Conservation (phyloP, 1,140 invertebrate species). For the Drosophila obscura region DNA sequence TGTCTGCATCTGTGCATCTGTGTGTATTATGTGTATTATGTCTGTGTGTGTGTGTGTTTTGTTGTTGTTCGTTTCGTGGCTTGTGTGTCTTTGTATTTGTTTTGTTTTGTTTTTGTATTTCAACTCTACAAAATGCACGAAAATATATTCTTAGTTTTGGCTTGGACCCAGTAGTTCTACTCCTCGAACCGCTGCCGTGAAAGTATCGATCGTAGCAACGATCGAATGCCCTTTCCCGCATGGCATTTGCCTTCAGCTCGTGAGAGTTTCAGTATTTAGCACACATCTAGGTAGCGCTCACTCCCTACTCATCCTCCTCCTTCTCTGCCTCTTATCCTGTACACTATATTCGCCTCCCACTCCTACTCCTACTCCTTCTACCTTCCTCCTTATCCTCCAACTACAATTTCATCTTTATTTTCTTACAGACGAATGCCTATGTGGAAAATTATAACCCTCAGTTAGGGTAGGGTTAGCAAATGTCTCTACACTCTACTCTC, state of each 20-base stretch:
- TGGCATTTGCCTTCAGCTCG: slow-evolving; percentile 6
- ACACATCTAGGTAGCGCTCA: background rate
- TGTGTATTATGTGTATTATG: slow-evolving; percentile 2
- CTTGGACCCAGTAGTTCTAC: slow-evolving; percentile 78
- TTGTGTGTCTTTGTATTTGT: slow-evolving; percentile 12
- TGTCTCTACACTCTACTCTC: slow-evolving; percentile 5
- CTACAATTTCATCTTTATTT: slow-evolving; percentile 69
- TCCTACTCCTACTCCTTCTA: slow-evolving; percentile 10
- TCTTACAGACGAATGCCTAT: background rate
- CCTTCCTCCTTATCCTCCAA: slow-evolving; percentile 39
- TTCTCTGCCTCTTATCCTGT: slow-evolving; percentile 6
- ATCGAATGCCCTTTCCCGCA: slow-evolving; percentile 4
- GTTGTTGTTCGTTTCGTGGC: slow-evolving; percentile 15
- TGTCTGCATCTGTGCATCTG: slow-evolving; percentile 15
- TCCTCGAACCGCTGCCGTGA: slow-evolving; percentile 66
- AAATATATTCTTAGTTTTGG: slow-evolving; percentile 70
- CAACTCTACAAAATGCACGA: slow-evolving; percentile 63
- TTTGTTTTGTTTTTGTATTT: slow-evolving; percentile 4
- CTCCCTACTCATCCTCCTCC: slow-evolving; percentile 8
- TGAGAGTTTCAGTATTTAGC: slow-evolving; percentile 15
- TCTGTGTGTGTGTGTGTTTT: background rate
- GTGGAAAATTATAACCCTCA: background rate
- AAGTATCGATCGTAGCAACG: slow-evolving; percentile 12
- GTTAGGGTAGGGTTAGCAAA: slow-evolving; percentile 45
- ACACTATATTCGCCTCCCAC: slow-evolving; percentile 6